phyloP scores from a whole-genome alignment of 2,797 vertebrate species.

The Myotis daubentonii region DNA sequence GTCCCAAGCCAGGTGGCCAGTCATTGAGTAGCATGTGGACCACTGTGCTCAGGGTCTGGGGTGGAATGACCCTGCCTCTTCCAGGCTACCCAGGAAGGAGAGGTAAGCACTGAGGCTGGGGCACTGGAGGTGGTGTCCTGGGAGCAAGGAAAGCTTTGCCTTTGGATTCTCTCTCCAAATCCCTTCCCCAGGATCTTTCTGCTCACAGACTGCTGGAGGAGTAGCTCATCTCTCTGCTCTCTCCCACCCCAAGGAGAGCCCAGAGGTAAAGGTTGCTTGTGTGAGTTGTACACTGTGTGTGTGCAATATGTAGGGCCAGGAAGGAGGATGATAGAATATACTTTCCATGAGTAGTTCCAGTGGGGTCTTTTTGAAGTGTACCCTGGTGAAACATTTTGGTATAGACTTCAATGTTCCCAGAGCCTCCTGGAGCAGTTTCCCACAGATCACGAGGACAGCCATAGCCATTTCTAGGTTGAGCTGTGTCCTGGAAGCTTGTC shows the following conservation, averaged over 20 bases:
- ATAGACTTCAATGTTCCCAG: not conserved
- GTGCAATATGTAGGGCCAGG: not conserved
- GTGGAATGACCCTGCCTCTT: not conserved
- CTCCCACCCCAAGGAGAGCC: not conserved
- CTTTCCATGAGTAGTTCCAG: not conserved
- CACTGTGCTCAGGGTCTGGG: not conserved
- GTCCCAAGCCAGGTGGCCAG: not conserved
- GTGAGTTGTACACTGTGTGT: no score
- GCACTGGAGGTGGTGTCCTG: fast-evolving
- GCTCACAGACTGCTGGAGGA: not conserved
- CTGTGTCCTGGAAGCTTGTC: not conserved
- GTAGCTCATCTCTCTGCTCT: not conserved
- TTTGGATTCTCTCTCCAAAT: not conserved
- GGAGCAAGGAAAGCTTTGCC: not conserved
- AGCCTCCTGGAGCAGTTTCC: not conserved
- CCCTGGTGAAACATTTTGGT: not conserved
- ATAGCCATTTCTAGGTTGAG: not conserved
- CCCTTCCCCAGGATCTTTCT: not conserved
- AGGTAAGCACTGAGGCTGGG: not conserved
- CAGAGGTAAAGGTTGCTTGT: not conserved
- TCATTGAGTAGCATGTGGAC: not conserved
- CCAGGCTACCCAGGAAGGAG: not conserved
- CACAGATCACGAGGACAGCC: not conserved
- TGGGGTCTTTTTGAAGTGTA: not conserved
- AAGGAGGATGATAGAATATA: not conserved